phyloP scores from a whole-genome alignment of 2,888 invertebrate genomes.

The Phaedon cochleariae region DNA sequence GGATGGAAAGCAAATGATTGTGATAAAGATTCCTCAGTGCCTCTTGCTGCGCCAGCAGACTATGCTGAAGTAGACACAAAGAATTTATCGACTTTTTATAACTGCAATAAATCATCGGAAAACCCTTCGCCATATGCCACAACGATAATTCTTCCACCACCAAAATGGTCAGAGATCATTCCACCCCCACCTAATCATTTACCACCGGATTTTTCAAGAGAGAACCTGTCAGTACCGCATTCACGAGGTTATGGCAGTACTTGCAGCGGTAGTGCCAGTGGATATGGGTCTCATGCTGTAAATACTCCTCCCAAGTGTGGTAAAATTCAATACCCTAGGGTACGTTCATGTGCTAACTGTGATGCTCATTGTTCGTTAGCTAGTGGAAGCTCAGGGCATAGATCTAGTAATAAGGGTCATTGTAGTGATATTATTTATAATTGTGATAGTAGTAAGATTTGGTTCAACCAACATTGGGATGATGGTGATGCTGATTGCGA shows the following conservation, averaged over 20 bases:
- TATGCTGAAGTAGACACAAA: constrained; percentile 74
- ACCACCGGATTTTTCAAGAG: constrained; percentile 65
- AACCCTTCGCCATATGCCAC: constrained; percentile 79
- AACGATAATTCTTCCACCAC: constrained; percentile 71
- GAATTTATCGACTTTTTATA: constrained; percentile 77
- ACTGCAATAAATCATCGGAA: constrained; percentile 71
- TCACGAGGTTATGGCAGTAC: constrained; percentile 58
- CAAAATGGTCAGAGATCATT: constrained; percentile 69
- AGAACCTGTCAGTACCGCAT: constrained; percentile 54
- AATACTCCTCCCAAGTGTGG: constrained; percentile 55
- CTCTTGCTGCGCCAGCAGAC: constrained; percentile 70
- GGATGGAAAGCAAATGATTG: constrained; percentile 73
- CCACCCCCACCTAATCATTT: constrained; percentile 71
- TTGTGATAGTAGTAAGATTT: constrained; percentile 58
- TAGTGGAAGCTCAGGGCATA: constrained; percentile 57
- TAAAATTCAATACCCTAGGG: constrained; percentile 49
- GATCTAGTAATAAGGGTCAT: constrained; percentile 53
- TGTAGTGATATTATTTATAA: constrained; percentile 51
- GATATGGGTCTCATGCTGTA: constrained; percentile 61
- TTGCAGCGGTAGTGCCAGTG: constrained; percentile 55
- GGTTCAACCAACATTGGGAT: constrained; percentile 58
- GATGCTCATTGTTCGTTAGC: constrained; percentile 58
- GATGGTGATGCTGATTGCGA: constrained; percentile 62
- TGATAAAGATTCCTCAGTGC: constrained; percentile 71
- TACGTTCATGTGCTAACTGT: constrained; percentile 58